Evolutionary conservation across 2,888 invertebrate species (phyloP).

Genomic region (Diloba caeruleocephala): DNA sequence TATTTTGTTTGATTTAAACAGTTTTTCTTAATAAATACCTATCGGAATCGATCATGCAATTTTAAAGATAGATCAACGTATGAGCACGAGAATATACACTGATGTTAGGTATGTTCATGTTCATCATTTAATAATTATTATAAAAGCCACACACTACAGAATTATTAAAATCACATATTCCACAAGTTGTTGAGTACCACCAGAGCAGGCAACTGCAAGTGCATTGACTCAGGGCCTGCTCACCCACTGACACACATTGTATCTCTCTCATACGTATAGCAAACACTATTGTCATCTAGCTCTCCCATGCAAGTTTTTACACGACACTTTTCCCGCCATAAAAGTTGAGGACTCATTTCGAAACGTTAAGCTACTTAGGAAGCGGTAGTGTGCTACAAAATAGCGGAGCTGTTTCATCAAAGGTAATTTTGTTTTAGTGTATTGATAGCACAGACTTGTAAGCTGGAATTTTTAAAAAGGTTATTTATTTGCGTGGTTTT

Average conservation of each 20-base stretch:
- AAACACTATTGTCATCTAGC: constrained; percentile 54
- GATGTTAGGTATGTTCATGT: neutral
- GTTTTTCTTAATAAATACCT: too few relatives aligned
- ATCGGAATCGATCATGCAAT: too few relatives aligned
- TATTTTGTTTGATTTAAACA: too few relatives aligned
- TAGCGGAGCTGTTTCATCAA: constrained; percentile 10
- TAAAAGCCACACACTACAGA: constrained; percentile 17
- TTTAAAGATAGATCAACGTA: too few relatives aligned
- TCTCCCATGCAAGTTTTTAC: constrained; percentile 70
- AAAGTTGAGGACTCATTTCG: constrained; percentile 73
- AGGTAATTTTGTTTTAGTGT: constrained; percentile 4
- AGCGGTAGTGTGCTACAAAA: constrained; percentile 53
- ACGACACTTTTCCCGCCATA: constrained; percentile 78
- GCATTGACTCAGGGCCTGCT: constrained; percentile 76
- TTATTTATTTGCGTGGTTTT: too few relatives aligned
- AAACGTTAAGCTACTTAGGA: constrained; percentile 59
- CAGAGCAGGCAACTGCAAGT: constrained; percentile 60
- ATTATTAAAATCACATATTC: constrained; percentile 43
- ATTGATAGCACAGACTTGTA: neutral
- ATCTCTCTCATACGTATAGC: constrained; percentile 63
- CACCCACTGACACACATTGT: constrained; percentile 83
- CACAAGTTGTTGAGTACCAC: constrained; percentile 37
- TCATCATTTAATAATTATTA: constrained; percentile 3
- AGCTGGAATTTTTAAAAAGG: neutral
- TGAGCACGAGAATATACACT: too few relatives aligned